Conservation (phyloP, 2,888 invertebrate genomes). For the Lithophane ornitopus region DNA sequence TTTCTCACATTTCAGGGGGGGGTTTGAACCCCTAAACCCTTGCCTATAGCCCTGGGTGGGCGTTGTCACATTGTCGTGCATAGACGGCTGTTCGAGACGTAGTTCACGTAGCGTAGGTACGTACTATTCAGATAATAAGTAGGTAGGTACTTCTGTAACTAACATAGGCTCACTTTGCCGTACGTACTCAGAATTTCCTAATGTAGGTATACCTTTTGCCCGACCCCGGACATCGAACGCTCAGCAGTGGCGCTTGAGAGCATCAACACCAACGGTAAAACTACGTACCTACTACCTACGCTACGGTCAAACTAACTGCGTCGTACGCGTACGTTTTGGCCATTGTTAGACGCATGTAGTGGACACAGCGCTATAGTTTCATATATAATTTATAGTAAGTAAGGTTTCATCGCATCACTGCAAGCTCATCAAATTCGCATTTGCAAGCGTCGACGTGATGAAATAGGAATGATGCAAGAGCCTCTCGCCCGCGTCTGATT, state of each 20-base stretch:
- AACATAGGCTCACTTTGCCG: neutral
- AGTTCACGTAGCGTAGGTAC: neutral
- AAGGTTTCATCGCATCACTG: neutral
- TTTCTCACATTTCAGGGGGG: too few species aligned
- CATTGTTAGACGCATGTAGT: neutral
- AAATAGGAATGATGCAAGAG: slow-evolving; percentile 7
- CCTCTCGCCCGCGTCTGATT: neutral
- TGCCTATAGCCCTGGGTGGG: too few species aligned
- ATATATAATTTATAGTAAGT: too few species aligned
- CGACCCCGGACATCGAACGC: neutral
- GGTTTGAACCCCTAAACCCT: too few species aligned
- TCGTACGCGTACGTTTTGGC: neutral
- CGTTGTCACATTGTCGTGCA: too few species aligned
- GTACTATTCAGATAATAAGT: neutral
- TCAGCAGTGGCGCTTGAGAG: neutral
- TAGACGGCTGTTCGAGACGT: too few species aligned
- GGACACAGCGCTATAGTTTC: too few species aligned
- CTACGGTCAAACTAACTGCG: neutral
- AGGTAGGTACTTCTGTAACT: neutral
- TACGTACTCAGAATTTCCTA: neutral
- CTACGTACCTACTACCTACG: too few species aligned
- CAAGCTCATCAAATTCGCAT: slow-evolving; percentile 35
- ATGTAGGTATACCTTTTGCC: neutral
- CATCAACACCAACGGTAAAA: neutral
- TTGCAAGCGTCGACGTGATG: slow-evolving; percentile 9